Conservation (phyloP, 35 echinoderm and acorn worm genomes). For the Strongylocentrotus purpuratus region DNA sequence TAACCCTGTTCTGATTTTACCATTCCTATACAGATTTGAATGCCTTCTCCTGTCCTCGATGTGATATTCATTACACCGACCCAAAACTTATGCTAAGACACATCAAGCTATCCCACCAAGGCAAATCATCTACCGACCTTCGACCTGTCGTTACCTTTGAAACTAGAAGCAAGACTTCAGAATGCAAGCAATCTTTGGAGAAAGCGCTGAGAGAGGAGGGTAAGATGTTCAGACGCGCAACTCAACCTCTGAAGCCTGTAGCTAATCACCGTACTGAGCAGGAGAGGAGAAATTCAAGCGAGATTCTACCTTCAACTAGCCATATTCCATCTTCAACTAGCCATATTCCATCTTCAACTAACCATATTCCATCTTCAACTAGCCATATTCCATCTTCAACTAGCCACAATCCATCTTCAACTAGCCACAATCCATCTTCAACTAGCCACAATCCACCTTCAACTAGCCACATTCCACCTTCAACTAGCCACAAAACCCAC, state of each 20-base stretch:
- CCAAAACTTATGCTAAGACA: slow-evolving; percentile 22
- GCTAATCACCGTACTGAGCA: too few relatives aligned
- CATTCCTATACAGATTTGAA: background rate
- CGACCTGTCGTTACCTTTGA: background rate
- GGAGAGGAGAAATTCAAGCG: too few relatives aligned
- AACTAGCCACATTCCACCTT: too few relatives aligned
- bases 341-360: too few relatives aligned
- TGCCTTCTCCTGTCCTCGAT: background rate
- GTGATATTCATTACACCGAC: background rate
- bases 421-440: too few relatives aligned
- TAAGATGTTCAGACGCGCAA: background rate
- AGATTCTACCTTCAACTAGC: too few relatives aligned
- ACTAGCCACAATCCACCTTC: too few relatives aligned
- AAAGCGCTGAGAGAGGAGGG: background rate
- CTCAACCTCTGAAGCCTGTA: background rate
- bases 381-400: too few relatives aligned
- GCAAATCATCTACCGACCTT: background rate
- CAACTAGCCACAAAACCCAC: too few relatives aligned
- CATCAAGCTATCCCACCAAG: slow-evolving; percentile 8
- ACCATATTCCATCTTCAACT: too few relatives aligned
- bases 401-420: too few relatives aligned
- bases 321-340: too few relatives aligned
- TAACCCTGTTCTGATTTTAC: background rate
- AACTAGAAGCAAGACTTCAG: background rate
- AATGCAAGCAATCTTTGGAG: background rate